Conservation (phyloP, 2,888 invertebrate genomes). For the Caenorhabditis sinica region DNA sequence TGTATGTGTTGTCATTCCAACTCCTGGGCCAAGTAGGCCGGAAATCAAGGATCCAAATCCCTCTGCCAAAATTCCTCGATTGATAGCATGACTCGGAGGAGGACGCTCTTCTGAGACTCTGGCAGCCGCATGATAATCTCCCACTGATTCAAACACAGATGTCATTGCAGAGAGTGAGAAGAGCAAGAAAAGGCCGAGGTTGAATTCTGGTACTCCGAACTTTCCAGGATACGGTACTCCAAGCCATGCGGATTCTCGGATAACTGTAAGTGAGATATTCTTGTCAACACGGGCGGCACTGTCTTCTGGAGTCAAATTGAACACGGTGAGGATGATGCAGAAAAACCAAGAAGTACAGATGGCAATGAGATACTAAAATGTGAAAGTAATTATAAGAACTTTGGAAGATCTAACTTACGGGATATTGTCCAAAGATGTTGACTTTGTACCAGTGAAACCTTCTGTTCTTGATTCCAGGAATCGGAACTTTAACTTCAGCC, state of each 20-base stretch:
- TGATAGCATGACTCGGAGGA: slow-evolving; percentile 92
- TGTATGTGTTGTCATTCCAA: slow-evolving; percentile 93
- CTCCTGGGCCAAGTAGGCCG: slow-evolving; percentile 92
- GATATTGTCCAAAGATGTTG: slow-evolving; percentile 82
- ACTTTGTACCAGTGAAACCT: slow-evolving; percentile 76
- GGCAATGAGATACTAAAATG: slow-evolving; percentile 80
- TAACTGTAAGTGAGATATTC: slow-evolving; percentile 74
- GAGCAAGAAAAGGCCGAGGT: slow-evolving; percentile 78
- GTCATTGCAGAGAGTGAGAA: slow-evolving; percentile 82
- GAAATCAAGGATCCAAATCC: slow-evolving; percentile 89
- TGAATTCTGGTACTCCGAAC: slow-evolving; percentile 80
- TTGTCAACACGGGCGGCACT: slow-evolving; percentile 82
- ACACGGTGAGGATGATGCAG: slow-evolving; percentile 80
- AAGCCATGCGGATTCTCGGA: slow-evolving; percentile 78
- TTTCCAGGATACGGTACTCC: slow-evolving; percentile 81
- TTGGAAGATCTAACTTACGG: slow-evolving; percentile 66
- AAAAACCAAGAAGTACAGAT: slow-evolving; percentile 82
- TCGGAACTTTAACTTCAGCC: slow-evolving; percentile 78
- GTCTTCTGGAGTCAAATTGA: slow-evolving; percentile 73
- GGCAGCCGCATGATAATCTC: slow-evolving; percentile 93
- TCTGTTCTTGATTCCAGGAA: slow-evolving; percentile 78
- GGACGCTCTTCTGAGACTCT: slow-evolving; percentile 88
- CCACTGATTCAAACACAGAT: slow-evolving; percentile 82
- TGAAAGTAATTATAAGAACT: background rate
- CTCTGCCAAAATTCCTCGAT: slow-evolving; percentile 91